A percentile compares a stretch with the other conserved stretches of the same genome.
These are phyloP conservation scores for Agrilus mali DNA, from an alignment of 2,888 invertebrate species.

Conservation along the genomic window DNA sequence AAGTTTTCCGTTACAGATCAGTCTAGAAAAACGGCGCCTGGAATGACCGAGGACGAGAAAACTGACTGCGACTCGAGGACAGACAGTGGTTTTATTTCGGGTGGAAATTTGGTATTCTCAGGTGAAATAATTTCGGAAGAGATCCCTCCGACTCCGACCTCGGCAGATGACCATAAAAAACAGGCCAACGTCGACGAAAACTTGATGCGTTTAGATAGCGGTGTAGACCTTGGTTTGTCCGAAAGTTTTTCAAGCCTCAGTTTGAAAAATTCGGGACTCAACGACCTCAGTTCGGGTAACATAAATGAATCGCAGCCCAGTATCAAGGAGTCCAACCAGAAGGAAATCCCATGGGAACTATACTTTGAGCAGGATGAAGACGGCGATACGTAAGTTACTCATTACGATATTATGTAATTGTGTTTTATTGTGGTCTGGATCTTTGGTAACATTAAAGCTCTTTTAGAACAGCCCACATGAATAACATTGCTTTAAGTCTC, in stretches of 20 bases:
- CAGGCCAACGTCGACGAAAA: constrained; percentile 10
- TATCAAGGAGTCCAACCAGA: constrained; percentile 7
- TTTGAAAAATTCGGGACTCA: constrained; percentile 32
- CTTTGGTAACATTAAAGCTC: no score
- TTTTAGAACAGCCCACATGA: no score
- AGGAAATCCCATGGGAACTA: constrained; percentile 44
- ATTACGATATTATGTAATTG: constrained; percentile 6
- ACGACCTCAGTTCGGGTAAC: constrained; percentile 25
- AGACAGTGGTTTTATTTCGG: constrained; percentile 31
- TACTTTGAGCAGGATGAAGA: constrained; percentile 70
- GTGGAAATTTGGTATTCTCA: constrained; percentile 24
- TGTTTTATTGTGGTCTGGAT: background rate
- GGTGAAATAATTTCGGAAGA: constrained; percentile 24
- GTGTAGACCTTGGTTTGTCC: constrained; percentile 44
- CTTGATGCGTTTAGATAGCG: constrained; percentile 52
- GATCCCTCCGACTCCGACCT: constrained; percentile 9
- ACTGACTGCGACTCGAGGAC: constrained; percentile 19
- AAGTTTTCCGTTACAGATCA: constrained; percentile 23
- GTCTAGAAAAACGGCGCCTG: constrained; percentile 16
- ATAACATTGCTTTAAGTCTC: no score
- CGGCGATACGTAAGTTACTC: constrained; percentile 73
- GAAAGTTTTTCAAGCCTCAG: constrained; percentile 50
- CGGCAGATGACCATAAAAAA: constrained; percentile 6
- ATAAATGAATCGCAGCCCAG: constrained; percentile 11
- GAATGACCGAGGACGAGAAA: constrained; percentile 21